These are phyloP conservation scores for Clangula hyemalis DNA, from an alignment of 2,797 vertebrate genomes.

Conservation along the genomic window DNA sequence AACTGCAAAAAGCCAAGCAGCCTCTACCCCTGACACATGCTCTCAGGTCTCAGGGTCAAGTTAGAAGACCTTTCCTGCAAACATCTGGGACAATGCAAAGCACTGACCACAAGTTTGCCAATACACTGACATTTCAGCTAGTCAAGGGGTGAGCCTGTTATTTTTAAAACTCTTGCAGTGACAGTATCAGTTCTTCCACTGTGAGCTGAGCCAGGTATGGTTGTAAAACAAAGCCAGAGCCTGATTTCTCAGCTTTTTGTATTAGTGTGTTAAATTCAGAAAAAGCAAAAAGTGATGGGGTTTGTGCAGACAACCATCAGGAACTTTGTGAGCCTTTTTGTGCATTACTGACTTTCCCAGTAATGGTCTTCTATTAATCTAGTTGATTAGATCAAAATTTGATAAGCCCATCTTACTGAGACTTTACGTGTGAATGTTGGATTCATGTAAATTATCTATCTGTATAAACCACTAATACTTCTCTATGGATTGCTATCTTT, in stretches of 20 bases:
- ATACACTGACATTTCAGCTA: rapidly evolving
- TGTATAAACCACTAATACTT: background rate
- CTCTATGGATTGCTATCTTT: background rate
- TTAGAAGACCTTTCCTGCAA: background rate
- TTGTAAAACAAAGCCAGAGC: background rate
- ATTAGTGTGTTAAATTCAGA: background rate
- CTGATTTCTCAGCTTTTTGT: background rate
- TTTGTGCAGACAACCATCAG: background rate
- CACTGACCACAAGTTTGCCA: background rate
- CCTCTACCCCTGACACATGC: background rate
- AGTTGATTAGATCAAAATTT: background rate
- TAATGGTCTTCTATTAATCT: background rate
- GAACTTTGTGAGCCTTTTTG: background rate
- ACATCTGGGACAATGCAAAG: background rate
- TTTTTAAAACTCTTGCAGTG: background rate
- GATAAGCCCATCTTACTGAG: background rate
- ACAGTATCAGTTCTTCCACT: background rate
- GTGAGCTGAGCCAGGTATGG: background rate
- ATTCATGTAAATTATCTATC: background rate
- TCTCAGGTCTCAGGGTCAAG: background rate
- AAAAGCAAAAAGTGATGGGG: background rate
- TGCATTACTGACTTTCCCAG: background rate
- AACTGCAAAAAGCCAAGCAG: background rate
- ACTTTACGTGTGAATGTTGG: background rate
- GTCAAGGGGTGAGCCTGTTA: background rate